Percentiles rank a stretch among this genome's conserved stretches.
Evolutionary conservation across 2,797 vertebrate genomes (phyloP).

Genomic region (Dryobates pubescens): DNA sequence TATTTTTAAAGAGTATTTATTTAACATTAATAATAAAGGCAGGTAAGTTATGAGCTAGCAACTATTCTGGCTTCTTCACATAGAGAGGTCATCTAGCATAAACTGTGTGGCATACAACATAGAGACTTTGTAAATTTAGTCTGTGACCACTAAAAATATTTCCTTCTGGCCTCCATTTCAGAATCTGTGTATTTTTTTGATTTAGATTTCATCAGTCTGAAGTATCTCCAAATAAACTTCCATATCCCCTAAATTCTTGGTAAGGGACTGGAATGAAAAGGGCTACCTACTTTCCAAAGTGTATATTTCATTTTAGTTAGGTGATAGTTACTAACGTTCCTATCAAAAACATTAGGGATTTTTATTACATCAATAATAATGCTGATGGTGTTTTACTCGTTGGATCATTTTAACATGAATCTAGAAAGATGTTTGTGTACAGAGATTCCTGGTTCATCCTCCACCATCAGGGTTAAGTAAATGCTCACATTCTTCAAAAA

Average conservation of each 20-base stretch:
- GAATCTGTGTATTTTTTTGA: neutral
- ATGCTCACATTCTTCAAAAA: neutral
- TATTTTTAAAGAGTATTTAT: neutral
- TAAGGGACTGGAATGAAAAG: neutral
- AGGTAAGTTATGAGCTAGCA: neutral
- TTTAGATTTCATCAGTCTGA: neutral
- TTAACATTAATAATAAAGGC: neutral
- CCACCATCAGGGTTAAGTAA: neutral
- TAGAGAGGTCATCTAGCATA: neutral
- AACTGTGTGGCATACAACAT: neutral
- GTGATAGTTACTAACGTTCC: neutral
- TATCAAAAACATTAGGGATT: neutral
- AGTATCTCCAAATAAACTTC: neutral
- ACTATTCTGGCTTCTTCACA: neutral
- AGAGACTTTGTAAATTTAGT: neutral
- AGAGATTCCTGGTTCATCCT: neutral
- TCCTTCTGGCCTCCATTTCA: neutral
- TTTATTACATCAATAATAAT: neutral
- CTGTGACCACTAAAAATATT: neutral
- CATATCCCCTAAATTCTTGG: neutral
- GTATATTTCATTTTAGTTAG: neutral
- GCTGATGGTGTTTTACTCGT: neutral
- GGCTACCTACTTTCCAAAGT: neutral
- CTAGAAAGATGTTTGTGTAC: neutral
- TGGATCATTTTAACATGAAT: neutral